phyloP scores from a whole-genome alignment of 2,113 vertebrate genomes.

The Heliornis fulica region DNA sequence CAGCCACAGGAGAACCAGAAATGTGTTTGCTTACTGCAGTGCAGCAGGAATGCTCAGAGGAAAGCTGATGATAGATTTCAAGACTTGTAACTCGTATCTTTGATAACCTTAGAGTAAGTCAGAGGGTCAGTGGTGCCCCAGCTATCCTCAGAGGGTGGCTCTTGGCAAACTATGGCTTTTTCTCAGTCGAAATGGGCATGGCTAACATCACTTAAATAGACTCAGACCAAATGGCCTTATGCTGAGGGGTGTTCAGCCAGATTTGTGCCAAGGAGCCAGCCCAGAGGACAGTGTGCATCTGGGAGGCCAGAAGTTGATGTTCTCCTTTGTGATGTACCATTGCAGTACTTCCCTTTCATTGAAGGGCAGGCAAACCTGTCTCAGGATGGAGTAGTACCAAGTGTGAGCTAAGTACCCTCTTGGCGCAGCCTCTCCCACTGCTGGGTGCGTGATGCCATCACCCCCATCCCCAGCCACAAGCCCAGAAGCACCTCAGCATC shows the following conservation, averaged over 20 bases:
- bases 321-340: background rate
- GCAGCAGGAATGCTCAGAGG: background rate
- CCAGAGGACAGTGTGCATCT: background rate
- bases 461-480: too few relatives aligned
- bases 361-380: background rate
- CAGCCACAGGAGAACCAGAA: background rate
- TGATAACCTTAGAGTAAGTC: background rate
- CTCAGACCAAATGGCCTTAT: background rate
- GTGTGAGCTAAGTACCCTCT: background rate
- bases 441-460: too few relatives aligned
- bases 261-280: background rate
- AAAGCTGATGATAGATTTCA: background rate
- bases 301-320: background rate
- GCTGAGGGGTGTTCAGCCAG: background rate
- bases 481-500: too few relatives aligned
- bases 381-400: background rate
- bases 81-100: accelerated
- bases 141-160: background rate
- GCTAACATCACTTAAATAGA: background rate
- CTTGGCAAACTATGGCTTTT: background rate
- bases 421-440: too few relatives aligned
- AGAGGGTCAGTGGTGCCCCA: background rate
- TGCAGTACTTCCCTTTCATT: background rate
- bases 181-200: background rate
- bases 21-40: background rate